phyloP scores from a whole-genome alignment of 2,888 invertebrate species.

The Harmothoe impar region DNA sequence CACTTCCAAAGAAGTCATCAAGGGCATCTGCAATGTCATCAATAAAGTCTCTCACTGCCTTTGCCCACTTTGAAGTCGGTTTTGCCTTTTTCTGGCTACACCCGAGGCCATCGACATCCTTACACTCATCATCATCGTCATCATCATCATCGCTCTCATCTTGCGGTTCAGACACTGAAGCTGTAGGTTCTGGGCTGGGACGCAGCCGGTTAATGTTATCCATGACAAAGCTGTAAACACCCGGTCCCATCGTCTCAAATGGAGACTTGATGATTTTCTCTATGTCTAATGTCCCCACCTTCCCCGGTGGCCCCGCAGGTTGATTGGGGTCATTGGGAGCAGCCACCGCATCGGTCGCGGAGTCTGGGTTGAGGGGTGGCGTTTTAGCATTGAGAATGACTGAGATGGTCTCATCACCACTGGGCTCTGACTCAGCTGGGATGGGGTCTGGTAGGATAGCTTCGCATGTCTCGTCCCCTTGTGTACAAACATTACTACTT shows the following conservation, averaged over 20 bases:
- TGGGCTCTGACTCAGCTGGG: not conserved
- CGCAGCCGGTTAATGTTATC: constrained; percentile 25
- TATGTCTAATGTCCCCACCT: constrained; percentile 9
- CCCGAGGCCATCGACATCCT: not conserved
- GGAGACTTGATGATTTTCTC: constrained; percentile 58
- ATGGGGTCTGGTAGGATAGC: not conserved
- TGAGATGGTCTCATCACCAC: not conserved
- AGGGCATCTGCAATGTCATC: constrained; percentile 50
- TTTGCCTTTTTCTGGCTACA: not conserved
- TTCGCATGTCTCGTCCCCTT: not conserved
- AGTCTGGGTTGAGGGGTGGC: not conserved
- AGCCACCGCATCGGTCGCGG: not conserved
- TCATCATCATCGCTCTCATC: not conserved
- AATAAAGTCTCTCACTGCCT: constrained; percentile 41
- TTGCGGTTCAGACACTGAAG: not conserved
- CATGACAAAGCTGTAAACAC: constrained; percentile 42
- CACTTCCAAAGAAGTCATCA: constrained; percentile 53
- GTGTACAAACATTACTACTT: not conserved
- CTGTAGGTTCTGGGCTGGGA: not conserved
- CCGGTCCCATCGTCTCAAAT: constrained; percentile 51
- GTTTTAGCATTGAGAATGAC: not conserved
- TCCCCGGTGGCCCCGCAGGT: not conserved
- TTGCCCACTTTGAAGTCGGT: constrained; percentile 27
- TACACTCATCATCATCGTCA: constrained; percentile 49
- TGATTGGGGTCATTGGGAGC: too few relatives aligned